Conservation (phyloP, 2,888 invertebrate genomes). For the Smittia sp. region DNA sequence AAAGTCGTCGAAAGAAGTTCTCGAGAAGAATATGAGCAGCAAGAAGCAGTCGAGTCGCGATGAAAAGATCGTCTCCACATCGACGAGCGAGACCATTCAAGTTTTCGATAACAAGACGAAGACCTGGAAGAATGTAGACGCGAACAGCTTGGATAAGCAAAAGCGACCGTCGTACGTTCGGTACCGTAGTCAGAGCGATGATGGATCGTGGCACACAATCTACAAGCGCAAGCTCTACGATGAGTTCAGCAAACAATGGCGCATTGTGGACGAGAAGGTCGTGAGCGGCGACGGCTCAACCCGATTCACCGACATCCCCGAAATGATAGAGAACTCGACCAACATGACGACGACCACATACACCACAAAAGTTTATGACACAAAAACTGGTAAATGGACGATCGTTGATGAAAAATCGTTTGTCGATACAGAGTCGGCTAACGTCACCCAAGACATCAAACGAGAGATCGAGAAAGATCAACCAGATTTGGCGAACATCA, state of each 20-base stretch:
- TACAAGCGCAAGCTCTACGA: slow-evolving; percentile 54
- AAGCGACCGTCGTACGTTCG: slow-evolving; percentile 50
- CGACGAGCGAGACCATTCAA: slow-evolving; percentile 46
- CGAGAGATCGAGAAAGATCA: slow-evolving; percentile 54
- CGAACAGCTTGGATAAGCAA: slow-evolving; percentile 42
- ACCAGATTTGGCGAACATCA: slow-evolving; percentile 54
- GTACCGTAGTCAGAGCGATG: slow-evolving; percentile 52
- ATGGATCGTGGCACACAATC: slow-evolving; percentile 51
- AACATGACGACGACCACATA: slow-evolving; percentile 54
- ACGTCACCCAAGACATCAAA: slow-evolving; percentile 53
- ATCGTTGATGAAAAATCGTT: slow-evolving; percentile 54
- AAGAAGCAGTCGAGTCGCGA: slow-evolving; percentile 40
- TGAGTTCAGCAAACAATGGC: slow-evolving; percentile 52
- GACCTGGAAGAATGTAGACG: slow-evolving; percentile 51
- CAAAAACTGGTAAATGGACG: slow-evolving; percentile 53
- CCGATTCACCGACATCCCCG: slow-evolving; percentile 47
- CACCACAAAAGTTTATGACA: slow-evolving; percentile 53
- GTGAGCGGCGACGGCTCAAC: slow-evolving; percentile 51
- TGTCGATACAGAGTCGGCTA: slow-evolving; percentile 51
- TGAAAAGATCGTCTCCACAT: slow-evolving; percentile 38
- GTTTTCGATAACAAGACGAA: slow-evolving; percentile 53
- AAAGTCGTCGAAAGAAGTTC: slow-evolving; percentile 38
- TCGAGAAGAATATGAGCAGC: slow-evolving; percentile 33
- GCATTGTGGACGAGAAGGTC: slow-evolving; percentile 57
- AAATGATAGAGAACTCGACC: slow-evolving; percentile 54